A percentile compares a stretch with the other conserved stretches of the same genome.
Conservation (phyloP, 2,113 vertebrate genomes). For the Sciurus niger region DNA sequence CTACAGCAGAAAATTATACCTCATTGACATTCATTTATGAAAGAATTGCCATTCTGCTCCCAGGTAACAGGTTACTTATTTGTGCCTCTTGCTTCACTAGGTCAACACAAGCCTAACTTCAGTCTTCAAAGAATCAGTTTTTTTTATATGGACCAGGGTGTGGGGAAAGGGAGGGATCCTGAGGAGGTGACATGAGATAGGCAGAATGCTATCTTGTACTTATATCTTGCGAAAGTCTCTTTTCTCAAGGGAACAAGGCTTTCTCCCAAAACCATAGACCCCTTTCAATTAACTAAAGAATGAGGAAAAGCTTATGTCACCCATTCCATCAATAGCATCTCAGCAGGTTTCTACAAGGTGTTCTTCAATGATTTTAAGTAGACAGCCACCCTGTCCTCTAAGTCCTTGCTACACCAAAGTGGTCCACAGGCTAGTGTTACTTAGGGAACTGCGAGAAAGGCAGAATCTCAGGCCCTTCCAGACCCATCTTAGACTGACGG, state of each 20-base stretch:
- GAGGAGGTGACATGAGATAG: neutral
- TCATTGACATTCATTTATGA: constrained; percentile 88
- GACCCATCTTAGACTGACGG: neutral
- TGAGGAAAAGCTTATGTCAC: neutral
- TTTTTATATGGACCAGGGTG: neutral
- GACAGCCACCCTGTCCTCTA: neutral
- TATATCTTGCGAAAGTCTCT: neutral
- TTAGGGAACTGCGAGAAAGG: neutral
- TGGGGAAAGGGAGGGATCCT: neutral
- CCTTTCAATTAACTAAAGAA: neutral
- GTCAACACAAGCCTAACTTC: constrained; percentile 63
- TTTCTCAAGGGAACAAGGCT: neutral
- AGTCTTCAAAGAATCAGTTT: neutral
- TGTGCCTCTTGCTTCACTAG: constrained; percentile 78
- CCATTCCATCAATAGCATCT: neutral
- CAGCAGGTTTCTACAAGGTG: neutral
- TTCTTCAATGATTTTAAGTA: neutral
- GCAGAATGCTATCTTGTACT: neutral
- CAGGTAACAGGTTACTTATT: constrained; percentile 84
- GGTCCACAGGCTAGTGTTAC: neutral
- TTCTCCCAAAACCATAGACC: neutral
- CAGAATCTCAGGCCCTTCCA: neutral
- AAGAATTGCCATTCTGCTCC: constrained; percentile 83
- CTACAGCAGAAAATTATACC: constrained; percentile 89
- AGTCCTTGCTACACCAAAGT: neutral